Conservation (phyloP, 1,140 invertebrate genomes). For the Geopemphigus sp. region DNA sequence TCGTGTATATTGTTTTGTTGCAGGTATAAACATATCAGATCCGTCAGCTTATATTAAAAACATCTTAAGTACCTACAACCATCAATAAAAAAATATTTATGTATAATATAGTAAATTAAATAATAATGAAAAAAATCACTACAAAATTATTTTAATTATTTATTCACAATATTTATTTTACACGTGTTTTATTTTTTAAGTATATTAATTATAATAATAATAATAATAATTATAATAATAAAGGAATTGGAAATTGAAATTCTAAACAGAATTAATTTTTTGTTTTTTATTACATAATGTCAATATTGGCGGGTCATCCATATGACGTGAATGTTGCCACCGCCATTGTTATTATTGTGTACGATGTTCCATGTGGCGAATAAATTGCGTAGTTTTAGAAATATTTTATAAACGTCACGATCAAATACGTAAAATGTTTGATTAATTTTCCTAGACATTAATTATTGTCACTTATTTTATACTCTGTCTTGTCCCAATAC, state of each 20-base stretch:
- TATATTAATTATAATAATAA: not conserved
- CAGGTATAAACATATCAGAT: constrained; percentile 6
- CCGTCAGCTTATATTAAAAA: constrained; percentile 32
- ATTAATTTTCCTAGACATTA: no score
- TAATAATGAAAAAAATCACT: not conserved
- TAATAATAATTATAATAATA: constrained; percentile 20
- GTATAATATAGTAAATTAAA: constrained; percentile 9
- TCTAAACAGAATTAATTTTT: not conserved
- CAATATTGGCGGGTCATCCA: no score
- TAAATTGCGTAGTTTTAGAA: not conserved
- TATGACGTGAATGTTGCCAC: no score
- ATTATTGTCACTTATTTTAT: no score
- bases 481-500: no score
- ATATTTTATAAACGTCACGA: no score
- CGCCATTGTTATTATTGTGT: not conserved
- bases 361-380: not conserved
- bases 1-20: constrained; percentile 4
- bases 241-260: constrained; percentile 40
- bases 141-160: constrained; percentile 44
- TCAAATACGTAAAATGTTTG: no score
- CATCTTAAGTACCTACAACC: constrained; percentile 4
- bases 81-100: constrained; percentile 11
- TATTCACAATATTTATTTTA: constrained; percentile 44
- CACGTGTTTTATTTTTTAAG: constrained; percentile 38
- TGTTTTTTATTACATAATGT: no score